Evolutionary conservation across 1,140 invertebrate species (phyloP).

Genomic region (Nephila pilipes): DNA sequence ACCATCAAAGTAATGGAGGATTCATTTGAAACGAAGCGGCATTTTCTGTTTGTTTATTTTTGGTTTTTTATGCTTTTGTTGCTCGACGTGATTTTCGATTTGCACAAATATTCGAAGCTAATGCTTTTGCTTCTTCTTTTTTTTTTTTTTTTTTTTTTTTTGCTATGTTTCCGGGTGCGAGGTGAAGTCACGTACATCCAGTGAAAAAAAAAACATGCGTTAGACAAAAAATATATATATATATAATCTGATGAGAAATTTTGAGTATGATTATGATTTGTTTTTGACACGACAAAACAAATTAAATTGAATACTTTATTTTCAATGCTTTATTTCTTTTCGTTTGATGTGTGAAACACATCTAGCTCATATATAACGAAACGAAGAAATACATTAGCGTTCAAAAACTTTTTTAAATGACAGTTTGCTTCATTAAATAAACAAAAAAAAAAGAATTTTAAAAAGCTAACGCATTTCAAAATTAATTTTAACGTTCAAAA

Average conservation of each 20-base stretch:
- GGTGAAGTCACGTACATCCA: slow-evolving; percentile 30
- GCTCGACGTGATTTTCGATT: not conserved
- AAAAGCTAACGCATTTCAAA: no score
- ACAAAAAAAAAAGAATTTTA: no score
- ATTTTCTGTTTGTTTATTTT: not conserved
- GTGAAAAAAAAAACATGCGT: not conserved
- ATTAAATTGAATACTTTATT: not conserved
- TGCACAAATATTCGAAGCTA: not conserved
- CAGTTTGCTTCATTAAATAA: no score
- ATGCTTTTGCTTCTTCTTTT: slow-evolving; percentile 17
- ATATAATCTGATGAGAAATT: not conserved
- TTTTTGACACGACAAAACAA: not conserved
- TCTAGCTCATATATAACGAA: no score
- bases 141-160: not conserved
- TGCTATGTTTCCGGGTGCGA: slow-evolving; percentile 3
- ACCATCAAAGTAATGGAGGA: slow-evolving; percentile 32
- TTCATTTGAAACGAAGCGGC: slow-evolving; percentile 14
- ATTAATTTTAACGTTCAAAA: no score
- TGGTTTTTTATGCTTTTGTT: not conserved
- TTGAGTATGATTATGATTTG: not conserved
- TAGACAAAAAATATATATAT: not conserved
- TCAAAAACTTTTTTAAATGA: no score
- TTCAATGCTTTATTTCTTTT: not conserved
- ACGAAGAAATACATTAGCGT: no score
- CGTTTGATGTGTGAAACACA: no score